Base-by-base conservation (phyloP, 2,888 invertebrate genomes). In the Troides helena region DNA sequence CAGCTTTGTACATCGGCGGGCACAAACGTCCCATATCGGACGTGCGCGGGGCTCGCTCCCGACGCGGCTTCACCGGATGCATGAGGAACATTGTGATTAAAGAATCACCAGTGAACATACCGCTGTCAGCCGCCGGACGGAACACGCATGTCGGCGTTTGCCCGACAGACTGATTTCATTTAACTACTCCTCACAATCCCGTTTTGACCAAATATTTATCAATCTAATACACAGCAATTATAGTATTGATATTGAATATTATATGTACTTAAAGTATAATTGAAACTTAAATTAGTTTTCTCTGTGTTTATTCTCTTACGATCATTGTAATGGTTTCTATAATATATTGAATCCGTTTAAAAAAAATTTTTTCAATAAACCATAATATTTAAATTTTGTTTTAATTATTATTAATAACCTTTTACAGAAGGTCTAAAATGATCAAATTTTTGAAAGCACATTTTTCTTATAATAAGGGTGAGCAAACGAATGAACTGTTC, bases 1-100 rank as follows among this genome's bases (percentile, higher is more conserved):
- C 97, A 72, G 97, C 98, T 0, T 92, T 99, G 50, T 99, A 96
- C 87, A 93, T 99, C 78, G 99, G 99, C 25, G 99, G 99, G 0
- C 96, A 98, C 86, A 88, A 88, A 75, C 78, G 84, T 0, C 76
- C 83, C 0, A 74, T 90, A 8, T 72, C 78, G 67, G 84, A 79
- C 69, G 80, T 92, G 23, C 90, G 95, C 46, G 98, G 98, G 2
- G 94, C 97, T 5, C 93, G 93, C 57, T 95, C 97, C 0, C 91
- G 93, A 18, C 93, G 94, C 39, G 95, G 96, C 14, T 99, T 94
- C 86, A 95, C 96, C 56, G 97, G 98, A 30, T 97, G 98, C 82
- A 95, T 98, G 62, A 94, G 93, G 66, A 96, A 96, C 80, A 93
- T 97, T 3, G 83, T 93, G 65, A 94, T 97, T 62, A 85, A 84